Conservation (phyloP, 2,888 invertebrate genomes). For the Cybosia mesomella region DNA sequence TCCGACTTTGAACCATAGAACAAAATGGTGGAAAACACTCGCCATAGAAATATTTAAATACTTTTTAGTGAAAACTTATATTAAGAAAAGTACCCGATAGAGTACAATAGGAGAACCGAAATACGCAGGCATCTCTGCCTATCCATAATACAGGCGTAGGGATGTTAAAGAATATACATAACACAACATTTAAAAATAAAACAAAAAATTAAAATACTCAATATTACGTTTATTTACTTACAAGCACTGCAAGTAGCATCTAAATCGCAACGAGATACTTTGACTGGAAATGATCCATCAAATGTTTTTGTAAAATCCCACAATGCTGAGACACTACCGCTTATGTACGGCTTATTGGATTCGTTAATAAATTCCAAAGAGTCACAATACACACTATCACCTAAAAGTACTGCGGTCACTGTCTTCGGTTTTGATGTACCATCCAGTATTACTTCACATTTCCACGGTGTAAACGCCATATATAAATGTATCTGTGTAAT, state of each 20-base stretch:
- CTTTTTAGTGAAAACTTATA: too few relatives aligned
- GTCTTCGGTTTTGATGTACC: slow-evolving; percentile 5
- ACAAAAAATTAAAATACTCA: neutral
- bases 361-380: slow-evolving; percentile 65
- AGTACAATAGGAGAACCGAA: too few relatives aligned
- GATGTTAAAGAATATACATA: too few relatives aligned
- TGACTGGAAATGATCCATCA: slow-evolving; percentile 67
- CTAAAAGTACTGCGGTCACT: slow-evolving; percentile 58
- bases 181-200: neutral
- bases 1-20: too few relatives aligned
- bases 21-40: too few relatives aligned
- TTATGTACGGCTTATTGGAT: slow-evolving; percentile 56
- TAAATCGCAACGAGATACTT: slow-evolving; percentile 72
- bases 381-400: slow-evolving; percentile 70
- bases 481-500: slow-evolving; percentile 76
- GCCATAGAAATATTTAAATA: too few relatives aligned
- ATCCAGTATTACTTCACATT: slow-evolving; percentile 59
- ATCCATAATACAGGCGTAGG: too few relatives aligned
- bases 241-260: slow-evolving; percentile 65
- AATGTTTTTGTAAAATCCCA: slow-evolving; percentile 74
- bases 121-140: too few relatives aligned
- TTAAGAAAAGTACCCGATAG: neutral
- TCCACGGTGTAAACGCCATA: slow-evolving; percentile 79
- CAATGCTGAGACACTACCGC: slow-evolving; percentile 66
- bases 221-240: slow-evolving; percentile 37